Evolutionary conservation across 2,113 vertebrate species (phyloP), one percentile per base, ranked within the genome.

Genomic region (Rhea pennata): DNA sequence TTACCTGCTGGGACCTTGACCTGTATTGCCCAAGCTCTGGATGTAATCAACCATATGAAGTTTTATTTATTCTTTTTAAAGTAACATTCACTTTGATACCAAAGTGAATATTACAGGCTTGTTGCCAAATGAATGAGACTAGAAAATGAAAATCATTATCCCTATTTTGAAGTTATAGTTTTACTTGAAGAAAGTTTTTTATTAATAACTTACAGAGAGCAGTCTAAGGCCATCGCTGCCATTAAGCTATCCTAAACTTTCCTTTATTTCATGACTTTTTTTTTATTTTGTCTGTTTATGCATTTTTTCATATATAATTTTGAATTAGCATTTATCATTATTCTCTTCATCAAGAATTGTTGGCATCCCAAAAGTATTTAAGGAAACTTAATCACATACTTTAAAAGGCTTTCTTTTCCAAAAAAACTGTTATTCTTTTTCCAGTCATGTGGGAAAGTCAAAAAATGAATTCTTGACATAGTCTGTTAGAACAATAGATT

Each of bases 361-460:
- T 92, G 61, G 29, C 84, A 69, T 65, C 76, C 81, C 82, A 76
- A 87, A 88, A 73, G 48, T 93, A 78, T 90, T 96, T 93, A 72
- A 81, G 90, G 96, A 92, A 96, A 88, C 95, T 97, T 87, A 93
- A 97, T 97, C 86, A 92, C 71, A 91, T 31, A 87, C 44, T 54
- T 66, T 80, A 83, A 95, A 84, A 79, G 50, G 14, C 26, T 87
- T 93, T 92, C 56, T 90, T 54, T 75, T 77, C 48, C 23, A 69
- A 91, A 73, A 70, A 79, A 78, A 31, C 69, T 73, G 50, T 92
- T 83, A 81, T 70, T 96, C 53, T 50, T 76, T 75, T 80, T 93
- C 87, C 73, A 84, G 40, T 53, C 73, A 77, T 77, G 84, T 27
- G 81, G 65, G 56, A 95, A 94, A 90, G 90, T 69, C 19, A 85